Conservation (phyloP, 2,888 invertebrate genomes). For the Nomada fabriciana region DNA sequence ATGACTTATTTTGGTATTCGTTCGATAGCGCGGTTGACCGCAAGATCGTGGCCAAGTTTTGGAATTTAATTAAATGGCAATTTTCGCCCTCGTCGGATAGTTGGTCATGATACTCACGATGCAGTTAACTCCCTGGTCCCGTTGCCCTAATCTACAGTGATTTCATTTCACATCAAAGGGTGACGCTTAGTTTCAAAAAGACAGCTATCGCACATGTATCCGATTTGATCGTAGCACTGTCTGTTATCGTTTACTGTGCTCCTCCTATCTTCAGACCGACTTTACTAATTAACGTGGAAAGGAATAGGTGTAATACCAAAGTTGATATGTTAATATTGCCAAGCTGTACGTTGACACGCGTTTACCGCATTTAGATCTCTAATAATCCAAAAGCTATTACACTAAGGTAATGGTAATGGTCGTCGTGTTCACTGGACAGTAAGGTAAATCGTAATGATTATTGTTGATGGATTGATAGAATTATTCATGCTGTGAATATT, state of each 20-base stretch:
- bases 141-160: not conserved
- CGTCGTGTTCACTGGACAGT: conserved; percentile 35
- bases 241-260: not conserved
- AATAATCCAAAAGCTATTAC: not conserved
- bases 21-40: not conserved
- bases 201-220: conserved; percentile 21
- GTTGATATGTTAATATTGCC: conserved; percentile 8
- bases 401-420: conserved; percentile 58
- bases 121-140: conserved; percentile 2
- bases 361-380: not conserved
- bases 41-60: conserved; percentile 29
- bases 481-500: conserved; percentile 69
- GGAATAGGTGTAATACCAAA: conserved; percentile 2
- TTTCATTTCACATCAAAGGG: conserved; percentile 28
- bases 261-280: conserved; percentile 7
- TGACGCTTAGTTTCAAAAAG: not conserved
- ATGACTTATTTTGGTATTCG: not conserved
- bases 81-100: conserved; percentile 23
- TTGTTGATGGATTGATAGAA: conserved; percentile 71
- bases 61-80: conserved; percentile 42
- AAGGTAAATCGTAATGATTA: conserved; percentile 44
- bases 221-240: conserved; percentile 22
- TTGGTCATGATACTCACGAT: not conserved
- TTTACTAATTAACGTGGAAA: conserved; percentile 35
- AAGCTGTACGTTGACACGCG: not conserved